phyloP scores from a whole-genome alignment of 2,113 vertebrate genomes.

The Atherinomorus stipes region DNA sequence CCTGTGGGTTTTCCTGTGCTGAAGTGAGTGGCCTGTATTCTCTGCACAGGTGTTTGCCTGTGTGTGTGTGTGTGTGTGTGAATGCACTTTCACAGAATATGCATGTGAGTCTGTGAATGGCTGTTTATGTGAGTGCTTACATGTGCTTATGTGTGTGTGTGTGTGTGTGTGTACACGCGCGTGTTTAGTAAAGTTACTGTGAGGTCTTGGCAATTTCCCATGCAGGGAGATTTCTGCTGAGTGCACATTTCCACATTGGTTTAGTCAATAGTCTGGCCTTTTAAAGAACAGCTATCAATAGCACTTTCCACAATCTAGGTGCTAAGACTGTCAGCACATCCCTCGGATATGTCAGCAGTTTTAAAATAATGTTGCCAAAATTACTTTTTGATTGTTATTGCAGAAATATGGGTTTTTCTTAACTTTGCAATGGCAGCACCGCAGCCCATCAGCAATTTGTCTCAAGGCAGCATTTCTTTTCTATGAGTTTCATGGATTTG shows the following conservation, averaged over 20 bases:
- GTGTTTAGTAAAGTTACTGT: constrained; percentile 24
- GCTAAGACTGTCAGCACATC: constrained; percentile 70
- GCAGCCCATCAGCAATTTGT: constrained; percentile 44
- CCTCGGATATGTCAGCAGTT: constrained; percentile 66
- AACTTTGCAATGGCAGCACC: constrained; percentile 43
- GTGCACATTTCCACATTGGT: constrained; percentile 69
- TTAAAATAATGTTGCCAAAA: constrained; percentile 60
- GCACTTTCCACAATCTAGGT: constrained; percentile 66
- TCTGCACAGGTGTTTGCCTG: constrained; percentile 45
- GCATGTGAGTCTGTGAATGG: neutral
- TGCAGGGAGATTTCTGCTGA: constrained; percentile 75
- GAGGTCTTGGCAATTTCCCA: constrained; percentile 65
- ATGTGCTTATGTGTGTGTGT: constrained; percentile 1
- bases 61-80: neutral
- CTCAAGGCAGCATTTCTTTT: constrained; percentile 40
- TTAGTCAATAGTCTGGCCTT: constrained; percentile 63
- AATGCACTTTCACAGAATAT: neutral
- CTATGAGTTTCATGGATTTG: constrained; percentile 18
- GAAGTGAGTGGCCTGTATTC: constrained; percentile 36
- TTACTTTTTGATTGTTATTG: constrained; percentile 58
- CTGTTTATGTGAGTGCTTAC: constrained; percentile 3
- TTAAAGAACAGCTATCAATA: constrained; percentile 75
- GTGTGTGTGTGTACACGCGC: constrained; percentile 19
- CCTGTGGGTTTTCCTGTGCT: constrained; percentile 79
- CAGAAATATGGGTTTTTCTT: constrained; percentile 39